Base-by-base conservation (phyloP, 2,888 invertebrate genomes). In the Meghimatium bilineatum region DNA sequence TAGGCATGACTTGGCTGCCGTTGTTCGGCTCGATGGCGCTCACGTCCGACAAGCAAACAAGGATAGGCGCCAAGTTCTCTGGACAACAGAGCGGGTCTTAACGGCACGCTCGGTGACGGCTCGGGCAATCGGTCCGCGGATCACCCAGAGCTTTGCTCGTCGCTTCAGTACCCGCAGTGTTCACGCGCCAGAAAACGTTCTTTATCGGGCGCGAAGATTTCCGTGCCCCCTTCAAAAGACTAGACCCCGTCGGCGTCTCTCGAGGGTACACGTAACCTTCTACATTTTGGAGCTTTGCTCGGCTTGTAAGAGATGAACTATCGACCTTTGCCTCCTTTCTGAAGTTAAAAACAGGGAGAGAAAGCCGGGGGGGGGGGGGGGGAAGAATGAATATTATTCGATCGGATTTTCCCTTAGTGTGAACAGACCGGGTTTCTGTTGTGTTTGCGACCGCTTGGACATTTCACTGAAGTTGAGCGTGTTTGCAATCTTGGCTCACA, bases 71-170 rank as follows among this genome's bases (percentile, higher is more conserved):
- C 71, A 52, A 76, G 83, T 83, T 83, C 78, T 60, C 78, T 78
- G 77, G 83, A 63, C 77, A 83, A 83, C 83, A 83, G 77, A 5
- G 29, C 44, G 29, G 38, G 60, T 29, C 83, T 56, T 63, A 26
- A 26, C 77, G 71, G 77, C 83, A 78, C 76, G 69, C 78, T 77
- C 77, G 78, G 83, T 83, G 83, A 78, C 83, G 83, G 63, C 83
- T 69, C 71, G 77, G 60, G 78, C 83, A 71, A 83, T 83, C 83
- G 77, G 77, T 60, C 69, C 17, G 72, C 71, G 78, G 83, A 78
- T 78, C 78, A 77, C 49, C 71, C 71, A 32, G 49, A 38, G 83
- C 83, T 78, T 83, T 83, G 38, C 78, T 71, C 78, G 83, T n/a
- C 83, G 83, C 83, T 75, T 60, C 38, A 56, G 83, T 72, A 83